phyloP scores from a whole-genome alignment of 2,888 invertebrate genomes.

The Dinocampus coccinellae region DNA sequence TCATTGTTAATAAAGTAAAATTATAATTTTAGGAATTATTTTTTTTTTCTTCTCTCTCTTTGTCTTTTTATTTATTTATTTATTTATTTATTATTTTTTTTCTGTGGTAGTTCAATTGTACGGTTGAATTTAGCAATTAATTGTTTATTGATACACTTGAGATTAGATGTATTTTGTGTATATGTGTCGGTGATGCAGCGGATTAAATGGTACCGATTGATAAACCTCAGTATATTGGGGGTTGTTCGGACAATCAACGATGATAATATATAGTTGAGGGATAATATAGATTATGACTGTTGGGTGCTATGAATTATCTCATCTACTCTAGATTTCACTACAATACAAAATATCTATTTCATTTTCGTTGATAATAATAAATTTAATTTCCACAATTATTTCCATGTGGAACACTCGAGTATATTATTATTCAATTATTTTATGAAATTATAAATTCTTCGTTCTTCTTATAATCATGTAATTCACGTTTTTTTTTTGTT shows the following conservation, averaged over 20 bases:
- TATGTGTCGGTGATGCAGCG: slow-evolving; percentile 50
- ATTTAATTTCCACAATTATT: too few species aligned
- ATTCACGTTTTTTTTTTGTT: slow-evolving; percentile 15
- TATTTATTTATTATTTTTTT: too few species aligned
- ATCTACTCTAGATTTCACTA: slow-evolving; percentile 27
- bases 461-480: too few species aligned
- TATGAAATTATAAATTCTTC: too few species aligned
- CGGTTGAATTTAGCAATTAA: background rate
- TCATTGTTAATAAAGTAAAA: too few species aligned
- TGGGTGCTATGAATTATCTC: slow-evolving; percentile 43
- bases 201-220: slow-evolving; percentile 58
- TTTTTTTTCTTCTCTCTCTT: too few species aligned
- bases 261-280: slow-evolving; percentile 63
- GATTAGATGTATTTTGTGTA: background rate
- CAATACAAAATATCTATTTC: background rate
- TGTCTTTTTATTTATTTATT: background rate
- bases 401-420: background rate
- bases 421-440: too few species aligned
- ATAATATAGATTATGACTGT: slow-evolving; percentile 67
- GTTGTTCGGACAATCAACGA: slow-evolving; percentile 58
- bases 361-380: slow-evolving; percentile 1
- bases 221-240: slow-evolving; percentile 58
- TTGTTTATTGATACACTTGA: background rate
- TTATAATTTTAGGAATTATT: too few species aligned
- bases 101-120: too few species aligned